A percentile compares a stretch with the other conserved stretches of the same genome.
Evolutionary conservation across 2,888 invertebrate genomes (phyloP).

Genomic region (Troides aeacus): DNA sequence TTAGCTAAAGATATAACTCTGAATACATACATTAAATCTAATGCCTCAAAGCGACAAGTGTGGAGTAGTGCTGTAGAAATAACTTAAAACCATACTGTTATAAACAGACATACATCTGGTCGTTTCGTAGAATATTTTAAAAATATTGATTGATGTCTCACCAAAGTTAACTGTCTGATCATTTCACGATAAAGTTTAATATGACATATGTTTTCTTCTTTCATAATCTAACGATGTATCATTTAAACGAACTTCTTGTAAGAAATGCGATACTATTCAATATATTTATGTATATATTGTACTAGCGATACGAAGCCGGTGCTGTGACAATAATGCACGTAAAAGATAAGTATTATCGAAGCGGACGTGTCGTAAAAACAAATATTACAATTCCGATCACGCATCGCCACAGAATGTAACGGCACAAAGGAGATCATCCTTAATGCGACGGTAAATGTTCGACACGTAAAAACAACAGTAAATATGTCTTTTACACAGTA

Average conservation of each 20-base stretch:
- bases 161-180: too few relatives aligned
- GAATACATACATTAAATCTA: too few relatives aligned
- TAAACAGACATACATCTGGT: too few relatives aligned
- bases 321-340: constrained; percentile 12
- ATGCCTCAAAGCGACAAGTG: too few relatives aligned
- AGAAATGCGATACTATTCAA: not conserved
- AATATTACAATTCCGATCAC: constrained; percentile 21
- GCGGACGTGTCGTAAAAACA: constrained; percentile 2
- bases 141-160: too few relatives aligned
- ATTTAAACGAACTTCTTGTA: not conserved
- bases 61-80: too few relatives aligned
- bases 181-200: too few relatives aligned
- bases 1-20: too few relatives aligned
- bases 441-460: constrained; percentile 5
- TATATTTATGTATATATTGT: not conserved
- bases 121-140: too few relatives aligned
- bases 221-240: not conserved
- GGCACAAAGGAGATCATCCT: constrained; percentile 4
- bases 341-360: constrained; percentile 13
- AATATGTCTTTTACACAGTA: not conserved
- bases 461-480: constrained; percentile 1
- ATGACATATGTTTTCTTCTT: too few relatives aligned
- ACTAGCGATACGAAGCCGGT: not conserved
- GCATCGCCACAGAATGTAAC: constrained; percentile 17
- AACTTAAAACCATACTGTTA: too few relatives aligned